Conservation (phyloP, 2,113 vertebrate species). For the Naja naja region DNA sequence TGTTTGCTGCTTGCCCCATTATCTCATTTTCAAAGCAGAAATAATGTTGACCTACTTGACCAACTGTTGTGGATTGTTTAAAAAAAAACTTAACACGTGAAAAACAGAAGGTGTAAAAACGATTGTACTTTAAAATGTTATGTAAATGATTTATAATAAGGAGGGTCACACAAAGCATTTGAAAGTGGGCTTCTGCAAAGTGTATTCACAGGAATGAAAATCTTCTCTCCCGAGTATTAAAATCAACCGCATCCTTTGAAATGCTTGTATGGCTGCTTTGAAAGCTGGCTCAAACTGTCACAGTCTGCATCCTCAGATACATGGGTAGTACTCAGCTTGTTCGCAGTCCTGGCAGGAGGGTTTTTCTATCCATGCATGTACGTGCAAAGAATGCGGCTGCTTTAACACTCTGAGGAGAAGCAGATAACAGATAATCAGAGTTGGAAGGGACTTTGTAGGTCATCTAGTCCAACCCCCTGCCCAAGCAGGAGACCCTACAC, state of each 20-base stretch:
- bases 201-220: neutral
- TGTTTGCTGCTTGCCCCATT: neutral
- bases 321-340: neutral
- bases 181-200: neutral
- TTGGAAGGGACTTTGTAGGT: too few relatives aligned
- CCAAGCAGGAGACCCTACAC: too few relatives aligned
- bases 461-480: too few relatives aligned
- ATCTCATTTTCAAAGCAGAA: neutral
- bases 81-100: neutral
- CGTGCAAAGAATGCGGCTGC: neutral
- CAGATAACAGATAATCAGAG: too few relatives aligned
- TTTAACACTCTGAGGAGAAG: neutral
- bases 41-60: neutral
- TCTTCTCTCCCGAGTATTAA: neutral
- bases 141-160: neutral
- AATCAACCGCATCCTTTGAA: neutral
- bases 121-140: neutral
- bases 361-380: neutral
- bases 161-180: neutral
- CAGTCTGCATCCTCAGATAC: neutral
- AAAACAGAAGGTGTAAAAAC: neutral
- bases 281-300: neutral
- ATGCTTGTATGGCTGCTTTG: neutral
- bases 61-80: neutral
- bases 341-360: neutral